Conservation (phyloP, 2,797 vertebrate genomes). For the Synaphobranchus kaupii region DNA sequence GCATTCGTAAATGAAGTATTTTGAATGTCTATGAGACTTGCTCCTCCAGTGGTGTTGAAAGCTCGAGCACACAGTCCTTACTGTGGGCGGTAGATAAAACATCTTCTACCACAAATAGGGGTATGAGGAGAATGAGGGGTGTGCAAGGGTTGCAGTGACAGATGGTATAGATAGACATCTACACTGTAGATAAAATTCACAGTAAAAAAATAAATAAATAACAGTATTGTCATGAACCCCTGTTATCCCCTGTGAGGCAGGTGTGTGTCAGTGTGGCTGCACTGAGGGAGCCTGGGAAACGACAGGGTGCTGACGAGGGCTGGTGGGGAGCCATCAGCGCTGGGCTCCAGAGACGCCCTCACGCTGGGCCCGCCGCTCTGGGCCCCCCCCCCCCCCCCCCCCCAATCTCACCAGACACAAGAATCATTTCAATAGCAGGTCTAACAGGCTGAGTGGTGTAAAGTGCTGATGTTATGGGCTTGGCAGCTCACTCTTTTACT, state of each 20-base stretch:
- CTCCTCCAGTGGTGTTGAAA: not conserved
- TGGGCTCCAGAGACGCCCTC: conserved; percentile 72
- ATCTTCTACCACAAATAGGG: not conserved
- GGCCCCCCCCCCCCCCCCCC: conserved; percentile 5
- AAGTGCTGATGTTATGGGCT: not conserved
- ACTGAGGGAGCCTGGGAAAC: conserved; percentile 64
- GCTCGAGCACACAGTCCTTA: not conserved
- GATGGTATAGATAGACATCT: not conserved
- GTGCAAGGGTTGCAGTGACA: not conserved
- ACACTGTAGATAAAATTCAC: not conserved
- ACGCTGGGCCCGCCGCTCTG: conserved; percentile 41
- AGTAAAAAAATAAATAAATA: not conserved
- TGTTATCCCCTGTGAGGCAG: not conserved
- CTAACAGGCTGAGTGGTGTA: not conserved
- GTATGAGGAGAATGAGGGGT: not conserved
- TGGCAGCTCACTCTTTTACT: not conserved
- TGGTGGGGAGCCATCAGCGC: conserved; percentile 66
- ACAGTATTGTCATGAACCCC: not conserved
- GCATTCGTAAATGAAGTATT: not conserved
- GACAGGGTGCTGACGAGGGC: conserved; percentile 75
- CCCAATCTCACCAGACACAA: conserved; percentile 13
- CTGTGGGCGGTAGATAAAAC: not conserved
- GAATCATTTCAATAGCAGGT: not conserved
- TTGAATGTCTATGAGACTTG: not conserved
- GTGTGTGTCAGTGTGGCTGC: not conserved